Base-by-base conservation (phyloP, 2,113 vertebrate genomes). In the Lucifuga dentata region DNA sequence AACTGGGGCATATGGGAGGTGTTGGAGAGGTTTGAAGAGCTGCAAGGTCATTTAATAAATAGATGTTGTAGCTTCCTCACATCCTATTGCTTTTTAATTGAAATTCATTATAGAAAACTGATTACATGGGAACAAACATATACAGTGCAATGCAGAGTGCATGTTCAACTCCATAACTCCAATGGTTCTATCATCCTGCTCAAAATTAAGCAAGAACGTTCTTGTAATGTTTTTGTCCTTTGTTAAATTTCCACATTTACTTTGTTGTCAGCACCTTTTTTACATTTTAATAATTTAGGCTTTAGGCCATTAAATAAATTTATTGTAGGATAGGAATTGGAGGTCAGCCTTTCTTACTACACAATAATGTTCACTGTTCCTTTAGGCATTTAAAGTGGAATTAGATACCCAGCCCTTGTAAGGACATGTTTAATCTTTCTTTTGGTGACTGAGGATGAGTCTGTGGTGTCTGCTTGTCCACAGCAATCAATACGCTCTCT, bases 401-500 rank as follows among this genome's bases (percentile, higher is more conserved):
- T 61, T 57, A 53, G 48, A 66, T 67, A n/a, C 21, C 36, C 24
- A 32, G 66, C 38, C 26, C 53, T 68, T 11, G 0, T 64, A 55
- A 63, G 36, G 59, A 70, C 60, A 60, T 67, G 58, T 78, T 87
- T 71, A 43, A 80, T 81, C 86, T 81, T 58, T 56, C 56, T 59
- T 8, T 67, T 46, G 41, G 46, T 78, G 61, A 72, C 81, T 65
- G 70, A 81, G 78, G 76, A 76, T 67, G 26, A 35, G 56, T 77
- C 57, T 65, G 61, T 24, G 38, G 60, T 80, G 78, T 88, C 68
- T 80, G 72, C 62, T 64, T 86, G 65, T 74, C n/a, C 68, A 77
- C 65, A 62, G 29, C 73, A 77, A 86, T 88, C 78, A 60, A 86
- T 89, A 82, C 45, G 51, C 56, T 77, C 59, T 81, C 50, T 59